Evolutionary conservation across 1,140 invertebrate species (phyloP).

Genomic region (Oncopodura yosiiana): DNA sequence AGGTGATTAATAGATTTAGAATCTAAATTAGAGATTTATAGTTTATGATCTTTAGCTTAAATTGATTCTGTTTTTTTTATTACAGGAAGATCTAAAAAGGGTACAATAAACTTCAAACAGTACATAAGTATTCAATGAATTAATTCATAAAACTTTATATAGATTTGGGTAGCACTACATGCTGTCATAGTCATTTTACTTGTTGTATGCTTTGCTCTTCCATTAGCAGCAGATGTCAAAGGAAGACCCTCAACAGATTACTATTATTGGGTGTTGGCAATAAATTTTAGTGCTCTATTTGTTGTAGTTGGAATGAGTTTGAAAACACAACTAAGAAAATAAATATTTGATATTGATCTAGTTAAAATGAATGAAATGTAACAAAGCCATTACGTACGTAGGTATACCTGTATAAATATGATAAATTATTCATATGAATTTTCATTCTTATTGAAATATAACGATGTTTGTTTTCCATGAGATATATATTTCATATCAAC

Average conservation of each 20-base stretch:
- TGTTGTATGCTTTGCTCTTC: slow-evolving; percentile 9
- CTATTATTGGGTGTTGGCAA: neutral
- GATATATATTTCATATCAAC: too few species aligned
- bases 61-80: neutral
- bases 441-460: too few species aligned
- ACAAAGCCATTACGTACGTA: too few species aligned
- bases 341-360: neutral
- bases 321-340: slow-evolving; percentile 4
- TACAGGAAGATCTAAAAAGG: slow-evolving; percentile 7
- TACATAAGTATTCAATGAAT: too few species aligned
- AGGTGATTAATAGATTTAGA: neutral
- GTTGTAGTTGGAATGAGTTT: slow-evolving; percentile 5
- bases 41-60: too few species aligned
- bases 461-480: too few species aligned
- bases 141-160: too few species aligned
- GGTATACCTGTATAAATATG: too few species aligned
- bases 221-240: neutral
- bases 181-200: neutral
- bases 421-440: too few species aligned
- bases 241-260: neutral
- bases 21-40: too few species aligned
- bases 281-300: slow-evolving; percentile 2
- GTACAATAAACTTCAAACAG: too few species aligned
- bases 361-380: too few species aligned
- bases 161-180: neutral